Evolutionary conservation across 2,113 vertebrate species (phyloP).

Genomic region (Lepus timidus): DNA sequence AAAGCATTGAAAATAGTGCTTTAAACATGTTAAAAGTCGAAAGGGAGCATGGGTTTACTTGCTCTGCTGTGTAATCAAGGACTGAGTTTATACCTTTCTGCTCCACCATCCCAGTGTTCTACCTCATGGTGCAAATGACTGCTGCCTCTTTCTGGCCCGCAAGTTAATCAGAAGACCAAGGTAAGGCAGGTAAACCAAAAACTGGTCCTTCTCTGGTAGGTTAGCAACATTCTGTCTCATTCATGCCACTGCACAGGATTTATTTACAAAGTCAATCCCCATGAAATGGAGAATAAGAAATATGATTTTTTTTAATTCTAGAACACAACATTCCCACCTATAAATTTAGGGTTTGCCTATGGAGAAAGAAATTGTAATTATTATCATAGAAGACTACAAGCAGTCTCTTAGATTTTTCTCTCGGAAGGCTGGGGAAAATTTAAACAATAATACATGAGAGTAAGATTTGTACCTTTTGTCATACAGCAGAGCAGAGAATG

Average conservation of each 20-base stretch:
- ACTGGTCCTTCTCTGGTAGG: neutral
- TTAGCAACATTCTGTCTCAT: neutral
- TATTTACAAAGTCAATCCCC: neutral
- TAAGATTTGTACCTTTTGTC: neutral
- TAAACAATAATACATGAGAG: neutral
- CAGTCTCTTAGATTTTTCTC: neutral
- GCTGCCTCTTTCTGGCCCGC: neutral
- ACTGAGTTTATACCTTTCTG: neutral
- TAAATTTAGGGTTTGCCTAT: neutral
- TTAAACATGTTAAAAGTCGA: conserved; percentile 9
- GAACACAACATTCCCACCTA: neutral
- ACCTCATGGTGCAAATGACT: neutral
- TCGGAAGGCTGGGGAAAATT: neutral
- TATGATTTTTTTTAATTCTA: neutral
- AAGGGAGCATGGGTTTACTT: neutral
- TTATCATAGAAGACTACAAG: neutral
- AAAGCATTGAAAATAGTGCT: neutral
- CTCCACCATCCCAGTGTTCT: neutral
- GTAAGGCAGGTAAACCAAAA: neutral
- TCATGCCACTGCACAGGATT: neutral
- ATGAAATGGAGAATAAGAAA: neutral
- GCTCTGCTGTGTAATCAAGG: neutral
- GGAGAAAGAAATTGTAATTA: neutral
- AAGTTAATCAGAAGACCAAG: neutral
- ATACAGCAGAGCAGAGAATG: neutral